Conservation (phyloP, 2,888 invertebrate genomes). For the Stenotaenia linearis region DNA sequence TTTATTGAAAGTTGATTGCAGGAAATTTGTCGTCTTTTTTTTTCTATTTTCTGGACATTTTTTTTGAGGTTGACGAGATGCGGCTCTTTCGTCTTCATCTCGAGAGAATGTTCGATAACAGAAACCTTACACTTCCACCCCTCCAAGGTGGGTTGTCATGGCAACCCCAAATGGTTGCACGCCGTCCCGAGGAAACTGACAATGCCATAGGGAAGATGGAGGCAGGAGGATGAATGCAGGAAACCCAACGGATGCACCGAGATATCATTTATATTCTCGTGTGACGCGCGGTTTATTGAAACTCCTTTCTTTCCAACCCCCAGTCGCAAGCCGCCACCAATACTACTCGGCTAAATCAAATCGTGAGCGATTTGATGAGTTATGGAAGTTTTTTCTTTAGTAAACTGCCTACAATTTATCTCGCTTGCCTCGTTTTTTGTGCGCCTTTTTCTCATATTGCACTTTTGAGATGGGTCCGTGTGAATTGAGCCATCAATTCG, state of each 20-base stretch:
- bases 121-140: conserved; percentile 19
- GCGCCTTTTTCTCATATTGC: background rate
- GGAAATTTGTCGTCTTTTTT: background rate
- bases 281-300: conserved; percentile 19
- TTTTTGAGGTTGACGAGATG: background rate
- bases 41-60: background rate
- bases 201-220: background rate
- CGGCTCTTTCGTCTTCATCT: background rate
- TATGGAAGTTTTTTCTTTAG: background rate
- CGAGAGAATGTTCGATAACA: conserved; percentile 15
- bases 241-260: conserved; percentile 15
- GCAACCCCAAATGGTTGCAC: conserved; percentile 13
- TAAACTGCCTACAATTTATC: conserved; percentile 15
- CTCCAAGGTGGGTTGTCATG: conserved; percentile 5
- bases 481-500: conserved; percentile 13
- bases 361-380: conserved; percentile 15
- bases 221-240: conserved; percentile 6
- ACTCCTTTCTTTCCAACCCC: background rate
- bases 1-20: conserved; percentile 1
- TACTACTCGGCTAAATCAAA: conserved; percentile 1
- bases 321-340: background rate
- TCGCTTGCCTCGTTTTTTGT: background rate
- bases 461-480: conserved; percentile 6
- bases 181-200: conserved; percentile 14
- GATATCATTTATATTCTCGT: conserved; percentile 19